phyloP scores from a whole-genome alignment of 2,888 invertebrate genomes.

The Rutpela maculata region DNA sequence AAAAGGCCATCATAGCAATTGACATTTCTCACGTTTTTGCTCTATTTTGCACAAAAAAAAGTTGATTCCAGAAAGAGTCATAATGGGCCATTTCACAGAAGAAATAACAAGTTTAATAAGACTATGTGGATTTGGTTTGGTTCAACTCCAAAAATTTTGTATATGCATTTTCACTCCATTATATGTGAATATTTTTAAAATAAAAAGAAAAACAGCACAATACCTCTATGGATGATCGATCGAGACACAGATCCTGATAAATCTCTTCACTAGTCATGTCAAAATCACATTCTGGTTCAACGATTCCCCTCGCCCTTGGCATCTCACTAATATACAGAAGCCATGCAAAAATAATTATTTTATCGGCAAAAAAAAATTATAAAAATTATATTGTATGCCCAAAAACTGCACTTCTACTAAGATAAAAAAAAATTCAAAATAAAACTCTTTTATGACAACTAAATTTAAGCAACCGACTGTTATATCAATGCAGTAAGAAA shows the following conservation, averaged over 20 bases:
- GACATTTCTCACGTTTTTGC: too few relatives aligned
- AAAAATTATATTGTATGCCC: constrained; percentile 11
- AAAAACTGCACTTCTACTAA: constrained; percentile 9
- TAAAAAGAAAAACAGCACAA: constrained; percentile 41
- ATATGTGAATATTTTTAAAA: not conserved
- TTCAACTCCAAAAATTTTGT: too few relatives aligned
- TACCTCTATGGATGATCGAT: constrained; percentile 71
- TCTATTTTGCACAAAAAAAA: too few relatives aligned
- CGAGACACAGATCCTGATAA: constrained; percentile 94
- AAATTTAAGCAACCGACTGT: not conserved
- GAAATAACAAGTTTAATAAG: too few relatives aligned
- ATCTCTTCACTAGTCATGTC: constrained; percentile 89
- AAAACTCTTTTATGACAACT: not conserved
- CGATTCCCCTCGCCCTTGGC: constrained; percentile 61
- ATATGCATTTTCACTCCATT: too few relatives aligned
- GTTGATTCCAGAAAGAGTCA: too few relatives aligned
- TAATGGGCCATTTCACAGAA: too few relatives aligned
- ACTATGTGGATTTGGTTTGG: too few relatives aligned
- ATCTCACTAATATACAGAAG: constrained; percentile 70
- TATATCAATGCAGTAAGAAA: not conserved
- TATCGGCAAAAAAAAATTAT: constrained; percentile 11
- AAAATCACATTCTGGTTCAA: constrained; percentile 59
- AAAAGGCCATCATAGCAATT: too few relatives aligned
- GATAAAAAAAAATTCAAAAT: not conserved
- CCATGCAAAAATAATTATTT: constrained; percentile 63